These are phyloP conservation scores for Laticauda colubrina DNA, from an alignment of 2,113 vertebrate species.

Conservation along the genomic window DNA sequence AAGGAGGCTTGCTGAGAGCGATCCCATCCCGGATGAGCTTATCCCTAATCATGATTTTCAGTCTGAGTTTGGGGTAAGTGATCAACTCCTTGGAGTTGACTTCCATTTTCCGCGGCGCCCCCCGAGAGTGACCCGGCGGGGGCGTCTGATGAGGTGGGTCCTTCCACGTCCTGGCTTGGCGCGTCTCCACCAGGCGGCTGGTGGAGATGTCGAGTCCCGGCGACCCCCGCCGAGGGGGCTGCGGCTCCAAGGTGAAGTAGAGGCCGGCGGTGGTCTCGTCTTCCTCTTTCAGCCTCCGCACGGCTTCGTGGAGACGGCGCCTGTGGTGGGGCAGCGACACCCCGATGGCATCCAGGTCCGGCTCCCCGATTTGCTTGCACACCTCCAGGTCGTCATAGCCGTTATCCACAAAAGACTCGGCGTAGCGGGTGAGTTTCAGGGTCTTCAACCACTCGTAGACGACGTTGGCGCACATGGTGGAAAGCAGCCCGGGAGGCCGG, in stretches of 20 bases:
- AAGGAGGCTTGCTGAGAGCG: constrained; percentile 87
- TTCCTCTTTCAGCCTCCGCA: constrained; percentile 85
- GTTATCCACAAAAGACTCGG: constrained; percentile 94
- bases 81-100: constrained; percentile 71
- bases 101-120: constrained; percentile 67
- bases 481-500: constrained; percentile 63
- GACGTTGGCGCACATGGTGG: constrained; percentile 85
- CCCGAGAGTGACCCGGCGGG: constrained; percentile 44
- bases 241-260: constrained; percentile 93
- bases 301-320: constrained; percentile 88
- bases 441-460: constrained; percentile 96
- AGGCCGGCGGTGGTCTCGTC: constrained; percentile 85
- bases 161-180: constrained; percentile 74
- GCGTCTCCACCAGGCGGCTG: constrained; percentile 74
- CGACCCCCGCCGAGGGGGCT: constrained; percentile 51
- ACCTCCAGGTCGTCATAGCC: constrained; percentile 98
- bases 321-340: constrained; percentile 88
- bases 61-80: constrained; percentile 87
- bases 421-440: constrained; percentile 90
- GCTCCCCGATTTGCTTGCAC: constrained; percentile 96
- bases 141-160: constrained; percentile 44
- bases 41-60: constrained; percentile 98
- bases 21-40: constrained; percentile 91
- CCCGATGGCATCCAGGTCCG: constrained; percentile 96
- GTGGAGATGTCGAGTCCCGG: constrained; percentile 67